Base-by-base conservation (phyloP, 2,113 vertebrate genomes). In the Oryzias javanicus region DNA sequence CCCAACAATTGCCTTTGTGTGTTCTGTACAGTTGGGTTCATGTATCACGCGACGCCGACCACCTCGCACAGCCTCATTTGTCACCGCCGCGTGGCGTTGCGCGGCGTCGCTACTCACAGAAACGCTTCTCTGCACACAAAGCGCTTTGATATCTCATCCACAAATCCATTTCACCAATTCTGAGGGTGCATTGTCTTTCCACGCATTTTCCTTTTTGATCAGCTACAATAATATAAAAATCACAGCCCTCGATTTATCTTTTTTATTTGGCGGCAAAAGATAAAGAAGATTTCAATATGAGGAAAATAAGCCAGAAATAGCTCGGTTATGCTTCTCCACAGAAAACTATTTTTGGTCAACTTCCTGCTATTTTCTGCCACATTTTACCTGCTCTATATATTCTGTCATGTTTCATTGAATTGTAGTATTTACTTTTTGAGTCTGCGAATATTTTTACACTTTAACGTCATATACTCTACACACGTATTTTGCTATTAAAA, bases 41-140 rank as follows among this genome's bases (percentile, higher is more conserved):
- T 82, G 74, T 47, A 78, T 85, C 82, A 78, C 27, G 7, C 52
- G 64, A 42, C 46, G 65, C 67, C 54, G 67, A 65, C 80, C 72
- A 14, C 65, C 70, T 54, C 7, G 42, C 57, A 58, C 52, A 42
- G 40, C 56, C 55, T 63, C 67, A 78, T 80, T 82, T 64, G 55
- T 83, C 71, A 60, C 49, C 0, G 13, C 57, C 3, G 27, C 16
- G 60, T 13, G 7, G 29, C 49, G 66, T 56, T 49, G 42, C 49
- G 55, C 68, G 50, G 22, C 1, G n/a, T 64, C 56, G 52, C 66
- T 66, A 42, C 24, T 51, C 50, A 46, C 15, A 51, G 49, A n/a
- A 67, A 20, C 41, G 4, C 54, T 45, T 64, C n/a, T 45, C 27
- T 50, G 20, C 50, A 46, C 18, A 18, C 18, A 17, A 29, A 29